Base-by-base conservation (phyloP, 1,140 invertebrate species). In the Drosophila sp. region DNA sequence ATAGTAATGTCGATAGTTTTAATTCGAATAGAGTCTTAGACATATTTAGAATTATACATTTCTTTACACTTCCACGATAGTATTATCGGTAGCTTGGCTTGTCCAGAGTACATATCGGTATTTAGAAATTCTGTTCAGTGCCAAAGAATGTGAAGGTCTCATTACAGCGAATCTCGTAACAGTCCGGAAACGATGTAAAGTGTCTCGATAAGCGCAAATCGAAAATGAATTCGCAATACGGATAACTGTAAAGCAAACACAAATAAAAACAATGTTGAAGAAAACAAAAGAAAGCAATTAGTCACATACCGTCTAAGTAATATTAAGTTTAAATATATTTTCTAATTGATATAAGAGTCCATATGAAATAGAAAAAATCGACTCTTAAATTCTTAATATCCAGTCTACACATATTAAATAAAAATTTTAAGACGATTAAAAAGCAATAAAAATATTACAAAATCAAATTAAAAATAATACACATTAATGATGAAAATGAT, bases 151-250 rank as follows among this genome's bases (percentile, higher is more conserved):
- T 71, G 57, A 91, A 91, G 27, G 90, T 91, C 73, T 91, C 90
- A 72, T 91, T 91, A 57, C 90, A 91, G 41, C 87, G 82, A 56
- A 91, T 89, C 46, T 84, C 87, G 63, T 91, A 91, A 61, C 90
- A 91, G 72, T 91, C 90, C 54, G 82, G 86, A 34, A 86, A 82
- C 8, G 78, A 79, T 18, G 86, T 91, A 45, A 91, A 91, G 54
- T 91, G 90, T 43, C 90, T 65, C 54, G 90, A 91, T 40, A 91
- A 63, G 25, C 90, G 83, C 71, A 91, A 79, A 82, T 91, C 90
- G 80, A 91, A 91, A 51, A 91, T 90, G 64, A 91, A 91, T 67
- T 91, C 90, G 13, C 90, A 91, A 50, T 91, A 76, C 11, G 90
- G 90, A 64, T 86, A 91, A 14, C 90, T 91, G 74, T 18, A 90